Base-by-base conservation (phyloP, 2,113 vertebrate genomes). In the Ramphastos sulfuratus region DNA sequence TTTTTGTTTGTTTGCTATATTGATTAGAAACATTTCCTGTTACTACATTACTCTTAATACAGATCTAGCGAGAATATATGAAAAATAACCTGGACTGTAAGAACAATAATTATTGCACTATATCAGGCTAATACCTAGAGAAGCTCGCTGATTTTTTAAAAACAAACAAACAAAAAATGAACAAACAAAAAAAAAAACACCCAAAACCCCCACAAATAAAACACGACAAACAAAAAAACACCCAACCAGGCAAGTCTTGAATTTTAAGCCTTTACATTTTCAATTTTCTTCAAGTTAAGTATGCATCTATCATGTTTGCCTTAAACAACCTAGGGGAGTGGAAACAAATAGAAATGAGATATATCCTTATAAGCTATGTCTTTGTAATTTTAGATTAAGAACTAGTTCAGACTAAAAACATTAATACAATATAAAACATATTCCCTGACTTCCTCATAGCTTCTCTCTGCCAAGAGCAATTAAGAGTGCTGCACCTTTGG, bases 391-490 rank as follows among this genome's bases (percentile, higher is more conserved):
- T 78, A 92, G 67, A 50, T 92, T 82, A 92, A 80, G 71, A 89
- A 89, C 78, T 85, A 82, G 48, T 76, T 95, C 66, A 90, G 76
- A 90, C 67, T 84, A 90, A 94, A 89, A 50, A 84, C 64, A 90
- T 39, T 46, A 85, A 87, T 55, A 82, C 44, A 90, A 93, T 66
- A 70, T 33, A 90, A 92, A 91, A 91, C 69, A 86, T 90, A 91
- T 78, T 79, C 59, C 55, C 85, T 7, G 17, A 91, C 92, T 94
- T 94, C 93, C 87, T 94, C 85, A 94, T 82, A 94, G 88, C 55
- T 92, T 95, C 93, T 70, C 87, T 95, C 59, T 94, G 95, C 82
- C 95, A 95, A 89, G 88, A 87, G 82, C 85, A 93, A 94, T 96
- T 94, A 96, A 82, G 64, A 39, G 23, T 54, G 81, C 85, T 77